Conservation (phyloP, 1,140 invertebrate species). For the Penaeus chinensis region DNA sequence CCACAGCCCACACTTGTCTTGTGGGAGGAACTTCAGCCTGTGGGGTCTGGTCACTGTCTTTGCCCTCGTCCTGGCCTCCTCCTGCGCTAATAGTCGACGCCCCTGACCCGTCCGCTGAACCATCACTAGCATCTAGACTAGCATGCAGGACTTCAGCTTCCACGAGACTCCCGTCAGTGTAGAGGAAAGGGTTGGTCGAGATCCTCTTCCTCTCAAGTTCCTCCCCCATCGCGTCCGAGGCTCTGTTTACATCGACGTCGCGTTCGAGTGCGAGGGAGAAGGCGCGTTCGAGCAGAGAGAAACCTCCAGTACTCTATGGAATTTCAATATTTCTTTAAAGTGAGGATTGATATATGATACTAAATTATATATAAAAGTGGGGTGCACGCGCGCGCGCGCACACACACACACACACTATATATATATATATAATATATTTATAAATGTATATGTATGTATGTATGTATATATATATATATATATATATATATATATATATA, state of each 20-base stretch:
- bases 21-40: conserved; percentile 21
- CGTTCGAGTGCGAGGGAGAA: not conserved
- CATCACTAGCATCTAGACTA: not conserved
- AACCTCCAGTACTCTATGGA: not conserved
- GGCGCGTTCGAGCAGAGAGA: not conserved
- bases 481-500: no score
- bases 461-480: not conserved
- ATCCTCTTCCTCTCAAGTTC: conserved; percentile 42
- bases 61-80: not conserved
- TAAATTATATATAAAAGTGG: no score
- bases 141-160: conserved; percentile 40
- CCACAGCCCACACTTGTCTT: conserved; percentile 37
- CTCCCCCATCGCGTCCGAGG: conserved; percentile 28
- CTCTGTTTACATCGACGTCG: no score
- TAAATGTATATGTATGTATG: not conserved
- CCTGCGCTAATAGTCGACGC: not conserved
- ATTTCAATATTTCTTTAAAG: not conserved
- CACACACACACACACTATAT: not conserved
- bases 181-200: conserved; percentile 47
- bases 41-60: conserved; percentile 39
- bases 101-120: not conserved
- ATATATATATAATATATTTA: not conserved
- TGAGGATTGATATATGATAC: no score
- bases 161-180: conserved; percentile 47
- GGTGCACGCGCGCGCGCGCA: not conserved